A percentile compares a stretch with the other conserved stretches of the same genome.
Conservation (phyloP, 2,888 invertebrate species). For the Stegophylla sp. region DNA sequence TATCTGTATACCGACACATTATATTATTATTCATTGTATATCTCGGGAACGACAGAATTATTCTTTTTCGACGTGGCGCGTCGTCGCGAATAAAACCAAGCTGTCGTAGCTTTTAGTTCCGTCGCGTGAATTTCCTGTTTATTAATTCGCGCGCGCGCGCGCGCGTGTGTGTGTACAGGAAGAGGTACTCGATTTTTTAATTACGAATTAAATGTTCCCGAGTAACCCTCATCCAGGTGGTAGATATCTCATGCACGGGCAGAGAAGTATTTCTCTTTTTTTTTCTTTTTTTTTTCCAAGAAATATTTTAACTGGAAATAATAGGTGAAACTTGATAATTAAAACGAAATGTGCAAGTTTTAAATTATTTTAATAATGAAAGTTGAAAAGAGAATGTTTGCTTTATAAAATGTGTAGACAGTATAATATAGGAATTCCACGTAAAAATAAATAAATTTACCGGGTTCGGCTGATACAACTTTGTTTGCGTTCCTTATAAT, state of each 20-base stretch:
- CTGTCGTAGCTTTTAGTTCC: not conserved
- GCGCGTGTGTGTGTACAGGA: not conserved
- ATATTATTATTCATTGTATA: not conserved
- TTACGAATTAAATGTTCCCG: constrained; percentile 19
- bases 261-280: too few species aligned
- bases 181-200: constrained; percentile 31
- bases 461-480: constrained; percentile 5
- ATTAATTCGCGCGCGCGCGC: not conserved
- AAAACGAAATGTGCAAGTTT: constrained; percentile 47
- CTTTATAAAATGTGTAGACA: constrained; percentile 16
- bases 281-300: constrained; percentile 20
- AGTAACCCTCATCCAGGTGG: not conserved
- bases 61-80: constrained; percentile 4
- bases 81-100: constrained; percentile 20
- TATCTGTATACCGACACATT: not conserved
- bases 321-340: constrained; percentile 47
- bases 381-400: constrained; percentile 49
- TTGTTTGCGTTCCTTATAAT: constrained; percentile 3
- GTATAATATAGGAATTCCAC: constrained; percentile 4
- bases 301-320: constrained; percentile 53
- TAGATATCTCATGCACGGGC: not conserved
- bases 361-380: constrained; percentile 48
- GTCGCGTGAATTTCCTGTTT: constrained; percentile 26
- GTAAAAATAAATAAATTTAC: constrained; percentile 41
- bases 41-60: not conserved